These are phyloP conservation scores for Meta bourneti DNA, from an alignment of 2,888 invertebrate species.

Conservation along the genomic window DNA sequence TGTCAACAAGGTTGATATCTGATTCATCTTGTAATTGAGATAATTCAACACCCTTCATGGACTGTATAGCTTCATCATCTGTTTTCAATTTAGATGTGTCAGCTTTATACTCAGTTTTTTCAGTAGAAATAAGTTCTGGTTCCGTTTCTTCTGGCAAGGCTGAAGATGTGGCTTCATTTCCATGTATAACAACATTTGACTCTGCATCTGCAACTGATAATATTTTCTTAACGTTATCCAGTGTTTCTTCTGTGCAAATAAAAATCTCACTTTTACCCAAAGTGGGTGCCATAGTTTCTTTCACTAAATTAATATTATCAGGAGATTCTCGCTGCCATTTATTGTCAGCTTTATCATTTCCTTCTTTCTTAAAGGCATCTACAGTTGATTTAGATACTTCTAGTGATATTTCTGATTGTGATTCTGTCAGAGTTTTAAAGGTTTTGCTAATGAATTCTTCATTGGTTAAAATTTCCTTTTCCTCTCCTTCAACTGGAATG, in stretches of 20 bases:
- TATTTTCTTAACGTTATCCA: constrained; percentile 71
- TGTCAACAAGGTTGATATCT: neutral
- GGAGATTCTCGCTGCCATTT: constrained; percentile 74
- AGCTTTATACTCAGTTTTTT: neutral
- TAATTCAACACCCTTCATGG: too few species aligned
- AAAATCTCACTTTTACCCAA: constrained; percentile 74
- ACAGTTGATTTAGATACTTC: constrained; percentile 57
- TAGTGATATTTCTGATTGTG: constrained; percentile 43
- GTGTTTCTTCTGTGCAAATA: constrained; percentile 71
- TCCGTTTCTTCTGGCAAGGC: constrained; percentile 10
- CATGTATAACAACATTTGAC: constrained; percentile 63
- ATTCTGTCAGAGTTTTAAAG: constrained; percentile 52
- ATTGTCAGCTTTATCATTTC: constrained; percentile 46
- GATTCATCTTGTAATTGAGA: too few species aligned
- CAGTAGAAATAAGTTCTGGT: neutral
- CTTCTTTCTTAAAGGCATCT: constrained; percentile 67
- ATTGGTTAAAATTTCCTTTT: constrained; percentile 17
- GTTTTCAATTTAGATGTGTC: neutral
- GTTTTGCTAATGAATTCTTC: constrained; percentile 69
- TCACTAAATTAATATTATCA: constrained; percentile 65
- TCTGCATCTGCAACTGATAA: constrained; percentile 73
- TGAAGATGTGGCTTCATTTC: constrained; percentile 1
- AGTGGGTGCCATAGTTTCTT: constrained; percentile 66
- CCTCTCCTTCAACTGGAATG: neutral
- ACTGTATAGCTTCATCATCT: too few species aligned